Evolutionary conservation across 2,113 vertebrate genomes (phyloP), one percentile per base, ranked within the genome.

Genomic region (Phrynosoma blainvillii): DNA sequence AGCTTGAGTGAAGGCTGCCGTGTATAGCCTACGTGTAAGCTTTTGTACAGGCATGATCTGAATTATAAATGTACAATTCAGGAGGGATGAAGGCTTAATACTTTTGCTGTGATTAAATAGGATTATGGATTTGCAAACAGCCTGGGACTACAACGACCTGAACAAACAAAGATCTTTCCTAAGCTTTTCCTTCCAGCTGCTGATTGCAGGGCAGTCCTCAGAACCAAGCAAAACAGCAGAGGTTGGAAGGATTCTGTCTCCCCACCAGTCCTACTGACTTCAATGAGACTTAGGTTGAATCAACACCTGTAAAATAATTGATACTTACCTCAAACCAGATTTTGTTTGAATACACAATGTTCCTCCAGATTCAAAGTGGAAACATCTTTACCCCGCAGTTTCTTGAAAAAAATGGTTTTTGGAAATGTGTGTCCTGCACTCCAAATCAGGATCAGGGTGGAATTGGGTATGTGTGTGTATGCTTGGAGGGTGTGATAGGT

Each of bases 141-240:
- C 59, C 21, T 88, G 84, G 83, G 93, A 21, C 54, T 82, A 56
- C 71, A 88, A 86, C 47, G 84, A 88, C 94, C 85, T 86, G 25
- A 86, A 91, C 84, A 40, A 87, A 74, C 62, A 71, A 90, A 40
- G 82, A 74, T 54, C 89, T 74, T 76, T 92, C 42, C 89, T 5
- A 36, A 83, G 82, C 62, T 16, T 52, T 13, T 83, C 65, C 16
- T 70, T 68, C 80, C 80, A 66, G 4, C 8, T 81, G 14, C 74
- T 92, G 75, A 85, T 40, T 23, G 78, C 30, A 84, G 12, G 25
- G 66, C 78, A 84, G 70, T 47, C 83, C 20, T n/a, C 32, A 23
- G n/a, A 4, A 23, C 70, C n/a, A 74, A 84, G 47, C n/a, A 84
- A 59, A 25, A 73, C 7, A 56, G 10, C 52, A 74, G 20, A 73